Evolutionary conservation across 2,113 vertebrate species (phyloP), one percentile per base, ranked within the genome.

Genomic region (Perca flavescens): DNA sequence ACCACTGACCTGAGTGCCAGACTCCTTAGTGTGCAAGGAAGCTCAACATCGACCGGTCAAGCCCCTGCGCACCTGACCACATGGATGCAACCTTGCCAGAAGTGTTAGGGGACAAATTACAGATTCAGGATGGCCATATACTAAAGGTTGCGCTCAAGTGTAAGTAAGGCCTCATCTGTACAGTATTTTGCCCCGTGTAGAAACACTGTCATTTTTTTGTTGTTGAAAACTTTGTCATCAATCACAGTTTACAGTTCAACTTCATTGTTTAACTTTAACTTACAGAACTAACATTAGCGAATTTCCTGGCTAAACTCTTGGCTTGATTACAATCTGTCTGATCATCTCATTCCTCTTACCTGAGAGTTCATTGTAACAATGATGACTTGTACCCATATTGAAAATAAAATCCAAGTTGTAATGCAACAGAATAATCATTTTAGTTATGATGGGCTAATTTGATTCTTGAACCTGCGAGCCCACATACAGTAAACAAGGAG

Each of bases 21-120:
- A 93, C 92, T 93, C 93, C 94, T 94, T 94, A 94, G 93, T 93
- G 92, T 91, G 93, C 91, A 90, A 90, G 87, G 90, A 93, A 91
- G 91, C 93, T 93, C 88, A 82, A 96, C 95, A 95, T 93, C 87
- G 83, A 88, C 88, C 77, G 93, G 92, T 95, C 92, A 92, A 90
- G 91, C 90, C 94, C 93, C 86, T 61, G 66, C 88, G 83, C 93
- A 95, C 92, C 94, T 93, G 89, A 93, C 92, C 93, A 91, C 93
- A 93, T 95, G 91, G 91, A 92, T 64, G 84, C 94, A 95, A 96
- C 95, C 94, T 95, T 95, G 93, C 92, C 84, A 90, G 78, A 87
- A 91, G 88, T 94, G 93, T 94, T 93, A 83, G 91, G 91, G 94
- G 94, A 95, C 95, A 92, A 85, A 93, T 94, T 88, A 91, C 86